A percentile compares a stretch with the other conserved stretches of the same genome.
Evolutionary conservation across 1,140 invertebrate species (phyloP).

Genomic region (Mya arenaria): DNA sequence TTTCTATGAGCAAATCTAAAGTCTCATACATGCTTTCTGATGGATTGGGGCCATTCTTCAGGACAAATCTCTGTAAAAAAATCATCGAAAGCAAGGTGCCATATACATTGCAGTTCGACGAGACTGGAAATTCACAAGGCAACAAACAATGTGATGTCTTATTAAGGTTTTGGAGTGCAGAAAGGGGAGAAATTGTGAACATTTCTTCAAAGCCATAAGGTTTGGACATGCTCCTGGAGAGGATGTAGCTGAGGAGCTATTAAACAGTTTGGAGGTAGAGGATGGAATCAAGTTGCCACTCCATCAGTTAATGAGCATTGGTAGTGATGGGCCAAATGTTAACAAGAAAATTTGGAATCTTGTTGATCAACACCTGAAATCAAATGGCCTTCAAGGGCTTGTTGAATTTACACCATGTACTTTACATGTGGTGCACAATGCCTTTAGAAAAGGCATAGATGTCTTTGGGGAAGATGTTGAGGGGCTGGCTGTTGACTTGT

Average conservation of each 20-base stretch:
- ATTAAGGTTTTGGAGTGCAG: constrained; percentile 13
- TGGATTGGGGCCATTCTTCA: constrained; percentile 18
- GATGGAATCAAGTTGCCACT: constrained; percentile 8
- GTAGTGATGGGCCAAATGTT: constrained; percentile 15
- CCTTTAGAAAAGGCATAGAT: constrained; percentile 40
- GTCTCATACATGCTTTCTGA: constrained; percentile 11
- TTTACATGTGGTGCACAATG: constrained; percentile 16
- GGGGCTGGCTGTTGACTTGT: constrained; percentile 1
- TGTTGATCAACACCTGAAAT: neutral
- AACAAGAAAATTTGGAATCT: constrained; percentile 18
- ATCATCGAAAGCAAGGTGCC: constrained; percentile 11
- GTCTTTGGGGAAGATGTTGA: constrained; percentile 8
- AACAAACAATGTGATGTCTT: constrained; percentile 32
- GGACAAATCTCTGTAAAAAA: constrained; percentile 10
- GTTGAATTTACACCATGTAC: constrained; percentile 16
- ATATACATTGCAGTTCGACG: constrained; percentile 31
- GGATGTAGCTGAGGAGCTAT: constrained; percentile 1
- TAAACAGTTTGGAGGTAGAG: neutral
- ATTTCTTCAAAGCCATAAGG: constrained; percentile 9
- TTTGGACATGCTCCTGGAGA: constrained; percentile 29
- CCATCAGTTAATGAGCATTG: constrained; percentile 15
- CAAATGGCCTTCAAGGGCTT: neutral
- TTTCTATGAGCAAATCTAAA: neutral
- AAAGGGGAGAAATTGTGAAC: neutral
- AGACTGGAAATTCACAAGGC: constrained; percentile 21